phyloP scores from a whole-genome alignment of 2,113 vertebrate genomes.

The Micromys minutus region DNA sequence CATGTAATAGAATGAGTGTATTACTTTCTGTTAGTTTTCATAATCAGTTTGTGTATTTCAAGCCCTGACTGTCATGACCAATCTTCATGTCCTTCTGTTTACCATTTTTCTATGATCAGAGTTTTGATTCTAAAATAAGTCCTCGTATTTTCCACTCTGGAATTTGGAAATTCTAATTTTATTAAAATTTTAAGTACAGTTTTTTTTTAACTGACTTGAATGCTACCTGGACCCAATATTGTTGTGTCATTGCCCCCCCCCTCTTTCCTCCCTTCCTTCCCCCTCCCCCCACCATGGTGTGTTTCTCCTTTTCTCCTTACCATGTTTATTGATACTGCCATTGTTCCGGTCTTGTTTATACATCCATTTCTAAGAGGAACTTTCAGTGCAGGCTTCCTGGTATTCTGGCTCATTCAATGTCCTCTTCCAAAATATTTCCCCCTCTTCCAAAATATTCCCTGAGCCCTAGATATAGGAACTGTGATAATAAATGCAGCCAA shows the following conservation, averaged over 20 bases:
- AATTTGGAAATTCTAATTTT: constrained; percentile 14
- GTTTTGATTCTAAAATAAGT: not conserved
- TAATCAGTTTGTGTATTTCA: not conserved
- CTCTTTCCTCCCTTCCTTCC: too few relatives aligned
- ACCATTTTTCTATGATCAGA: not conserved
- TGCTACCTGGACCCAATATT: not conserved
- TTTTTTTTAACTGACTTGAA: not conserved
- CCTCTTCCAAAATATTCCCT: not conserved
- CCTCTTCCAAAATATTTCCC: not conserved
- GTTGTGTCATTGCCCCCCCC: not conserved
- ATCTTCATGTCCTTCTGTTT: not conserved
- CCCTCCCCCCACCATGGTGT: too few relatives aligned
- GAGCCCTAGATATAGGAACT: not conserved
- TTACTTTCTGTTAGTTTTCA: not conserved
- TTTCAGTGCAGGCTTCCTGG: not conserved
- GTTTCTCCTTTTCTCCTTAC: too few relatives aligned
- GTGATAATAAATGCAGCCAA: too few relatives aligned
- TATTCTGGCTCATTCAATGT: not conserved
- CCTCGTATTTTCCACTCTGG: not conserved
- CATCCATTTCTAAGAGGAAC: too few relatives aligned
- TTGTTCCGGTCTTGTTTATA: not conserved
- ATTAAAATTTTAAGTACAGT: not conserved
- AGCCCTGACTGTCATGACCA: not conserved
- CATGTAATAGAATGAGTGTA: not conserved
- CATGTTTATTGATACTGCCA: not conserved